Evolutionary conservation across 2,113 vertebrate species (phyloP), one percentile per base, ranked within the genome.

Genomic region (Oriolus oriolus): DNA sequence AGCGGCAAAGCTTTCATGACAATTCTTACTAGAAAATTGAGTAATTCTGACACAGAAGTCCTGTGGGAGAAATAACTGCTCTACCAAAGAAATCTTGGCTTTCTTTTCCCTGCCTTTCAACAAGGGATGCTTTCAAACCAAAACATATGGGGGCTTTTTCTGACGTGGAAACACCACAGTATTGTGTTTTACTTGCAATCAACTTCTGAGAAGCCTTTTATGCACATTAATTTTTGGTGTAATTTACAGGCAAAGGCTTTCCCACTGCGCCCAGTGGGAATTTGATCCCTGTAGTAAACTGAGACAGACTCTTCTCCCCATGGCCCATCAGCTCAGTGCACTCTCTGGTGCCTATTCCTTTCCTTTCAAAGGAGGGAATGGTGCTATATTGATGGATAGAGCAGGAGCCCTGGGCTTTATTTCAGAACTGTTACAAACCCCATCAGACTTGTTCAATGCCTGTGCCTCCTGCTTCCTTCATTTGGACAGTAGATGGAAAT

Each of bases 1-100:
- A 80, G 54, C 19, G 66, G 56, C 42, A 88, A 92, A 91, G 64
- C 71, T 94, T 93, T 84, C 45, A 81, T 71, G 68, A 56, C 65
- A 30, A 84, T 84, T 84, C 60, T 82, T 88, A 84, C 82, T 93
- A 90, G 89, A 89, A 95, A 94, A 87, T 47, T 41, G 88, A 93
- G 22, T 63, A 92, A 81, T 93, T 90, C 60, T 78, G 57, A 68
- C 56, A 64, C 14, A 47, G 44, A 60, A 88, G 35, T 87, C 85
- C 76, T 90, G 20, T 0, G 6, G 71, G 71, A 91, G 49, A 93
- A 74, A 83, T 41, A 81, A 82, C 77, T 71, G n/a, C 31, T 76
- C 14, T 31, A 70, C 47, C 47, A 66, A 82, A 77, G 73, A 84
- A 69, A 63, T 26, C 39, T 76, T 60, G 92, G 14, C 9, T 18